phyloP scores from a whole-genome alignment of 53 echinoderm and acorn worm species.

The Mesocentrotus franciscanus region DNA sequence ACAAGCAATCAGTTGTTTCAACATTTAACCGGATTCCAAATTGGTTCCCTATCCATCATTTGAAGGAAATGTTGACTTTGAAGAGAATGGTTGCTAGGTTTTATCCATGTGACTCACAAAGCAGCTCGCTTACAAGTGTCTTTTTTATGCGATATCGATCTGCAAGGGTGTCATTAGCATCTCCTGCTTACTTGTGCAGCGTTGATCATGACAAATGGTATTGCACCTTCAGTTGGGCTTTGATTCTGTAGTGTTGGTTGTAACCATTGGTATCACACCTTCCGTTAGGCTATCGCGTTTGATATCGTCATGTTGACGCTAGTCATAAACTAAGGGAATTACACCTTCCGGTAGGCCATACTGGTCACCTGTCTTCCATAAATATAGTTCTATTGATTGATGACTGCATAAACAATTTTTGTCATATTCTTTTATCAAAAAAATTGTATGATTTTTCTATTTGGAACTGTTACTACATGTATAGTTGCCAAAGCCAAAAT shows the following conservation, averaged over 20 bases:
- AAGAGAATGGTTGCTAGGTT: background rate
- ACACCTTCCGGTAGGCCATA: background rate
- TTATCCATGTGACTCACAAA: background rate
- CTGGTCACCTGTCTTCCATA: background rate
- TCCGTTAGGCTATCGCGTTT: background rate
- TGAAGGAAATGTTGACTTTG: background rate
- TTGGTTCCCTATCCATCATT: background rate
- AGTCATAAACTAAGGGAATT: background rate
- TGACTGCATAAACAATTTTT: background rate
- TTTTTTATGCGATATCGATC: background rate
- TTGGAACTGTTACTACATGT: no score
- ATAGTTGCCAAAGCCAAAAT: no score
- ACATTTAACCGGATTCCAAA: conserved; percentile 22
- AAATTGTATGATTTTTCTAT: no score
- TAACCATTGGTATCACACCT: background rate
- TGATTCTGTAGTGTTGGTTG: background rate
- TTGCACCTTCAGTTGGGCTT: background rate
- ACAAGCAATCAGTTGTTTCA: conserved; percentile 27
- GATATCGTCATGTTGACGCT: background rate
- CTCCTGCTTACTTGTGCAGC: background rate
- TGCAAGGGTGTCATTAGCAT: background rate
- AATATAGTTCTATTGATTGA: background rate
- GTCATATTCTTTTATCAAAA: no score
- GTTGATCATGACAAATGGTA: background rate
- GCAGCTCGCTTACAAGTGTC: background rate